These are phyloP conservation scores for Drosophila leonis DNA, from an alignment of 2,888 invertebrate species.

Conservation along the genomic window DNA sequence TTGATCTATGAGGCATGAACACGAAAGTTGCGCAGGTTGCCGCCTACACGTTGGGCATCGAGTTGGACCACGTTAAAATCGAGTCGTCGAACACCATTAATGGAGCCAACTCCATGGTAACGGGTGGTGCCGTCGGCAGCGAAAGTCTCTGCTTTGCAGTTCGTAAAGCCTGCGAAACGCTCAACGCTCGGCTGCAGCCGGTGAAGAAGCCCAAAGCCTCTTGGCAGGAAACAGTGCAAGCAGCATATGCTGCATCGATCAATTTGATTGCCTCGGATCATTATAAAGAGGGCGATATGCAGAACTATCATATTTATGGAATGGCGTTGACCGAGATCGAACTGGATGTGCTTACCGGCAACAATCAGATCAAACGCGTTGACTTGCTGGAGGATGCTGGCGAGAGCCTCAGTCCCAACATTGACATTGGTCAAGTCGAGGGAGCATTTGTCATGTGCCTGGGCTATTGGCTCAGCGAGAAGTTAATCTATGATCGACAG, in stretches of 20 bases:
- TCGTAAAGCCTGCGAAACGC: constrained; percentile 88
- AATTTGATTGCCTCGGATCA: constrained; percentile 88
- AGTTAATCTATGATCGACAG: constrained; percentile 88
- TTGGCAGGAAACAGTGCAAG: constrained; percentile 86
- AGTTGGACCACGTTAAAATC: constrained; percentile 87
- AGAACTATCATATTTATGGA: constrained; percentile 89
- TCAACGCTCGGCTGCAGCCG: constrained; percentile 88
- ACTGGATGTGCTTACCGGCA: constrained; percentile 92
- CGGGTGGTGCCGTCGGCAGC: constrained; percentile 90
- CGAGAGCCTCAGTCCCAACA: constrained; percentile 89
- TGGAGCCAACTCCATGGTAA: constrained; percentile 89
- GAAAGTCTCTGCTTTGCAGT: constrained; percentile 88
- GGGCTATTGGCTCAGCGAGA: constrained; percentile 92
- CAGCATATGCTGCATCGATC: constrained; percentile 78
- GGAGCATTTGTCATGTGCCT: constrained; percentile 92
- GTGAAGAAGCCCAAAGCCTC: constrained; percentile 86
- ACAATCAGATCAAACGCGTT: constrained; percentile 88
- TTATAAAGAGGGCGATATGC: constrained; percentile 86
- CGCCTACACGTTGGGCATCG: constrained; percentile 90
- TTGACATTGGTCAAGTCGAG: constrained; percentile 92
- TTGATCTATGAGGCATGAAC: constrained; percentile 76
- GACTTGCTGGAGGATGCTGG: constrained; percentile 92
- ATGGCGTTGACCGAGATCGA: constrained; percentile 90
- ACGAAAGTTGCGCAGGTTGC: constrained; percentile 92
- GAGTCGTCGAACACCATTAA: constrained; percentile 88